Base-by-base conservation (phyloP, 1,140 invertebrate genomes). In the Cydia amplana region DNA sequence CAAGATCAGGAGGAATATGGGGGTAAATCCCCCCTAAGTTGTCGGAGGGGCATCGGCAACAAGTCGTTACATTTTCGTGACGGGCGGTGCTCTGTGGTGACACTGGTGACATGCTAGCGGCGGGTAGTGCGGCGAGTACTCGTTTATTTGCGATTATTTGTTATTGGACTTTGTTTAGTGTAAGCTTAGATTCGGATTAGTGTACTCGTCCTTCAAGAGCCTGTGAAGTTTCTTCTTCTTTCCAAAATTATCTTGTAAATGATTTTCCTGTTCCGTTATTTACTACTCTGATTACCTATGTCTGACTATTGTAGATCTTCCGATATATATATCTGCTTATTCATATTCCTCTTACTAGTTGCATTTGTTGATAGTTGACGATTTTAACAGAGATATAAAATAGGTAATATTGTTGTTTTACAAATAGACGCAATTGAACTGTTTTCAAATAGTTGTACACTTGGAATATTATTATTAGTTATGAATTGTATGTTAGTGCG, bases 61-160 rank as follows among this genome's bases (percentile, higher is more conserved):
- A 46, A 46, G 12, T 14, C 12, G 43, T 55, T 14, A 18, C 51
- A 55, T 55, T 55, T 55, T 55, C 3, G 16, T n/a, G 51, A 55
- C n/a, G 36, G 36, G 36, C 36, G 1, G 51, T 55, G 51, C 16
- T 55, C n/a, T n/a, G n/a, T n/a, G n/a, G n/a, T n/a, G n/a, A n/a
- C n/a, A n/a, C n/a, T n/a, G n/a, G n/a, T 18, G 28, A 65, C 64
- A n/a, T 51, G 73, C 81, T 87, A 82, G 87, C 87, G 90, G 78
- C 83, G 85, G 75, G 77, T 86, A 87, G 82, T 83, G 87, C 80
- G 87, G 83, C 88, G 88, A 84, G 90, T 91, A 89, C 86, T 90
- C 88, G 78, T 89, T 89, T 92, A 84, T 91, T 92, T 92, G 90
- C 89, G 90, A 87, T 83, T 74, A 72, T 83, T 86, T 82, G 75